Evolutionary conservation across 2,888 invertebrate species (phyloP).

Genomic region (Ophion ventricosus): DNA sequence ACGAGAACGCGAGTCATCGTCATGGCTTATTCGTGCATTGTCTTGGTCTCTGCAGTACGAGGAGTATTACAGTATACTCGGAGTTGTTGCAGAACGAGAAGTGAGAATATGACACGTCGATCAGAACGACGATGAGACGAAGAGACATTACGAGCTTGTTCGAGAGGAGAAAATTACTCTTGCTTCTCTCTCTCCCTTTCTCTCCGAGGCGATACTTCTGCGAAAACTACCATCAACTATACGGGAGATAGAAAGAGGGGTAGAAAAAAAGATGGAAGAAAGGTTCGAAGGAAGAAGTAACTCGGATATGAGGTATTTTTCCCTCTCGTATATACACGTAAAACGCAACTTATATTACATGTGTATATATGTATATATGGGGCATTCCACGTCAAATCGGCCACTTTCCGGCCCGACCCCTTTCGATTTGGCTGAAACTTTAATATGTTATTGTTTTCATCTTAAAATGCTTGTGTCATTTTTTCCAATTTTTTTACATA

Average conservation of each 20-base stretch:
- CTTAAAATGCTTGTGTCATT: too few species aligned
- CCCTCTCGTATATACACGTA: background rate
- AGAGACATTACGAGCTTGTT: conserved; percentile 39
- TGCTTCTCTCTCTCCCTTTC: conserved; percentile 1
- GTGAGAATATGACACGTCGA: background rate
- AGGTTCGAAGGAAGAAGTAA: conserved; percentile 7
- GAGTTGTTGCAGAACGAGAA: background rate
- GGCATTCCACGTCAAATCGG: too few species aligned
- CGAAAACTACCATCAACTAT: conserved; percentile 13
- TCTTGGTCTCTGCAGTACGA: background rate
- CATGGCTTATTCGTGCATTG: background rate
- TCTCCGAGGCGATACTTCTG: background rate
- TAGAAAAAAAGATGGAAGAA: background rate
- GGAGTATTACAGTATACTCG: too few species aligned
- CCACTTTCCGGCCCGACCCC: too few species aligned
- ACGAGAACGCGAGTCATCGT: too few species aligned
- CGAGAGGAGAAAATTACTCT: conserved; percentile 30
- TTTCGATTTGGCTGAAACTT: too few species aligned
- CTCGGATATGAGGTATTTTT: background rate
- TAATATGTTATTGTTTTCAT: too few species aligned
- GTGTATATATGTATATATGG: too few species aligned
- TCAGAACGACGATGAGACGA: conserved; percentile 23
- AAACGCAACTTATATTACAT: too few species aligned
- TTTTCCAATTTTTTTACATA: too few species aligned
- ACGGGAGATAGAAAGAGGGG: conserved; percentile 15